phyloP scores from a whole-genome alignment of 2,113 vertebrate species.

The Echinops telfairi region DNA sequence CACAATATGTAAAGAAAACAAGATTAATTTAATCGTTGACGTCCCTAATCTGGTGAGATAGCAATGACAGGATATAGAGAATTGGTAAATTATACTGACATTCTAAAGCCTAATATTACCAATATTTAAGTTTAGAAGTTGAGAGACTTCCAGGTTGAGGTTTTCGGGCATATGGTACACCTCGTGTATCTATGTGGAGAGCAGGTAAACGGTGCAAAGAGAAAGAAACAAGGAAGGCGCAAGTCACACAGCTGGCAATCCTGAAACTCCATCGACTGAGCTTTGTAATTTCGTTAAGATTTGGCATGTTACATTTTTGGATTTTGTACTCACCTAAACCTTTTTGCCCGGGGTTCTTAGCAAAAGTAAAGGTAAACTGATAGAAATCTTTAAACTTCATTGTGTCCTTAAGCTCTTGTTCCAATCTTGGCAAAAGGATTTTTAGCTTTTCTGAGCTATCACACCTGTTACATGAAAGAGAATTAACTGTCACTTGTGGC shows the following conservation, averaged over 20 bases:
- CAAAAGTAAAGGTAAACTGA: conserved; percentile 98
- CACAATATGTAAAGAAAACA: background rate
- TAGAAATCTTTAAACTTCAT: conserved; percentile 97
- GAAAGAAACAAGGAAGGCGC: background rate
- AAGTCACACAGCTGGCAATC: fast-evolving
- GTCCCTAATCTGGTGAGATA: background rate
- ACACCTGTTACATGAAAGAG: conserved; percentile 89
- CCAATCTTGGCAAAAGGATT: conserved; percentile 93
- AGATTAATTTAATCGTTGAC: background rate
- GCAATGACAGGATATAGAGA: fast-evolving
- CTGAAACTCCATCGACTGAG: background rate
- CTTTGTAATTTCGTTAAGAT: background rate
- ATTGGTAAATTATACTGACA: background rate
- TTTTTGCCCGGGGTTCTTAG: conserved; percentile 97
- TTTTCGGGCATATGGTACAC: fast-evolving
- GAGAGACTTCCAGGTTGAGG: background rate
- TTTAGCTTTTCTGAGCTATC: conserved; percentile 96
- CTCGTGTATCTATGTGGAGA: fast-evolving
- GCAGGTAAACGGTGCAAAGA: background rate
- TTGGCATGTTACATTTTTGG: fast-evolving
- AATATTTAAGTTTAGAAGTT: background rate
- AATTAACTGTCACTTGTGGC: background rate
- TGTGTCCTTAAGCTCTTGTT: conserved; percentile 96
- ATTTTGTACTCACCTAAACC: conserved; percentile 92
- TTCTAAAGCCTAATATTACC: background rate